Conservation (phyloP, 2,888 invertebrate species). For the Diadegma fenestrale region DNA sequence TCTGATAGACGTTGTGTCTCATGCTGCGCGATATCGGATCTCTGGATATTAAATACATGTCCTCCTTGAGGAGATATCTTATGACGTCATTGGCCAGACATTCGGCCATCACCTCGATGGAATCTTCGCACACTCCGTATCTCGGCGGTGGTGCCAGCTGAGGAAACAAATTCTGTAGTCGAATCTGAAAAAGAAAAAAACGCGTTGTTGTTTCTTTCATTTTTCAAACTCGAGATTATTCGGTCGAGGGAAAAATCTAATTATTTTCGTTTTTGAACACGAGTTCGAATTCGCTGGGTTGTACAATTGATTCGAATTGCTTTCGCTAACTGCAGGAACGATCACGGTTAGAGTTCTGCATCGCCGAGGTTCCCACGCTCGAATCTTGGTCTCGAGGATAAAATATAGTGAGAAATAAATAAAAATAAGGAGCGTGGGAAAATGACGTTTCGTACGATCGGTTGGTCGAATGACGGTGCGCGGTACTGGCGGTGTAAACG, state of each 20-base stretch:
- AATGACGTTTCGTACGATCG: slow-evolving; percentile 43
- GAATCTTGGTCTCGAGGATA: slow-evolving; percentile 6
- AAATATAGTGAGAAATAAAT: not conserved
- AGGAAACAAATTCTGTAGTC: slow-evolving; percentile 82
- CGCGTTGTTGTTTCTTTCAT: not conserved
- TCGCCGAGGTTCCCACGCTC: not conserved
- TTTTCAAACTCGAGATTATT: not conserved
- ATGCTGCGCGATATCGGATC: slow-evolving; percentile 85
- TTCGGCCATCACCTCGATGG: slow-evolving; percentile 81
- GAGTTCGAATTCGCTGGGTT: not conserved
- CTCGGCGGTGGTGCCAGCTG: slow-evolving; percentile 79
- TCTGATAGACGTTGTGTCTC: slow-evolving; percentile 84
- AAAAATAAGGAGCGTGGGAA: slow-evolving; percentile 62
- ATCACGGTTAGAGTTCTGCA: not conserved
- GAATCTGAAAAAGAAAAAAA: slow-evolving; percentile 76
- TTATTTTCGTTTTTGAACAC: not conserved
- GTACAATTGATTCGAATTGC: not conserved
- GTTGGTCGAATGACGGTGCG: slow-evolving; percentile 17
- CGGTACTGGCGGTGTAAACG: slow-evolving; percentile 15
- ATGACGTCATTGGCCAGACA: slow-evolving; percentile 82
- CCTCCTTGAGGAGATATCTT: slow-evolving; percentile 82
- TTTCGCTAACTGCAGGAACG: not conserved
- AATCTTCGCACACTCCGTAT: slow-evolving; percentile 79
- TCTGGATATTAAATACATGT: slow-evolving; percentile 82
- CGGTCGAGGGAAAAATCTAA: not conserved